These are phyloP conservation scores for Nothocercus julius DNA, from an alignment of 2,113 vertebrate species.

Conservation along the genomic window DNA sequence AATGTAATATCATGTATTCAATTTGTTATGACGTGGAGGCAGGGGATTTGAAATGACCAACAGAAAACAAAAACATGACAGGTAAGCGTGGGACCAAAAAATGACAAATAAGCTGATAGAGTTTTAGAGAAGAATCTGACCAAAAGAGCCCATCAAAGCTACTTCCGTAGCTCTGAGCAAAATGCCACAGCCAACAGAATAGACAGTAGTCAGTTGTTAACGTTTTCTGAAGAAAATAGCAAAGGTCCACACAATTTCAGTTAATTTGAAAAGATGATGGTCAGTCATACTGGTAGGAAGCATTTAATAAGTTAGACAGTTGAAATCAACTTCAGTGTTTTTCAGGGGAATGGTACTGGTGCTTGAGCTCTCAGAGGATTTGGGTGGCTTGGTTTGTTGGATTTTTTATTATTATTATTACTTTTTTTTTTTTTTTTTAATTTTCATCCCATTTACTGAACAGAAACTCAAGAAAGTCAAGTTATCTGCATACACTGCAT, in stretches of 20 bases:
- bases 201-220: background rate
- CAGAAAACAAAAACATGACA: background rate
- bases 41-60: background rate
- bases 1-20: background rate
- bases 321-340: background rate
- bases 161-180: background rate
- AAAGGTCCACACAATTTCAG: background rate
- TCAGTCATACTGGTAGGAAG: background rate
- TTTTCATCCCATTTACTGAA: background rate
- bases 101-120: background rate
- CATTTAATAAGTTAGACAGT: background rate
- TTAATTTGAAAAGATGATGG: background rate
- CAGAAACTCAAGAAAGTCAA: background rate
- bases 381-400: background rate
- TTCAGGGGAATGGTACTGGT: background rate
- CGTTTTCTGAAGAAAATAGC: background rate
- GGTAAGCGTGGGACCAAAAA: background rate
- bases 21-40: background rate
- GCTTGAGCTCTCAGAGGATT: background rate
- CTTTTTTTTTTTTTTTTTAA: background rate
- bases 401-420: background rate
- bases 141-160: background rate
- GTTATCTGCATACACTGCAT: background rate
- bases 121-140: background rate
- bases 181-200: background rate